Evolutionary conservation across 2,113 vertebrate genomes (phyloP).

Genomic region (Bothrops jararaca): DNA sequence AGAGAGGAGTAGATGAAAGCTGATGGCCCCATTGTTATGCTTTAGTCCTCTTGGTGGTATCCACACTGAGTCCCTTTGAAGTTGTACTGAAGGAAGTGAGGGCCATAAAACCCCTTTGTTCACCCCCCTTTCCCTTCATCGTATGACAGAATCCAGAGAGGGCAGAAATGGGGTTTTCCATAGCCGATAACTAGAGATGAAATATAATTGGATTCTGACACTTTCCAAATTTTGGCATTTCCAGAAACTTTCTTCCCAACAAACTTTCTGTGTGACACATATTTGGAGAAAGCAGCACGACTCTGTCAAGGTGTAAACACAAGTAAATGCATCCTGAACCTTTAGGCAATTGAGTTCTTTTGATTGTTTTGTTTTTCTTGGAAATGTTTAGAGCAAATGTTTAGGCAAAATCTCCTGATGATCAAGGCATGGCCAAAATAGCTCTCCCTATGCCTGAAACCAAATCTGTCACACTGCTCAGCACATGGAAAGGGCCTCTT

Average conservation of each 20-base stretch:
- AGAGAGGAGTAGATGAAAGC: too few species aligned
- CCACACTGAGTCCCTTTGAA: too few species aligned
- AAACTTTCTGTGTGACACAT: background rate
- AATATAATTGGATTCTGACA: too few species aligned
- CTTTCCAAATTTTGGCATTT: slow-evolving; percentile 31
- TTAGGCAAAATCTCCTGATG: background rate
- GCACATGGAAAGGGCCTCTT: background rate
- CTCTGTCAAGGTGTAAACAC: background rate
- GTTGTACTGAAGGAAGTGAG: too few species aligned
- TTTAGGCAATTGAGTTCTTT: background rate
- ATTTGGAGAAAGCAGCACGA: background rate
- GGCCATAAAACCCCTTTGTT: too few species aligned
- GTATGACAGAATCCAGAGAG: too few species aligned
- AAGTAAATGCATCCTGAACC: background rate
- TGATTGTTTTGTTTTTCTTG: background rate
- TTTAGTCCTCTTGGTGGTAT: too few species aligned
- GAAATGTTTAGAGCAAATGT: background rate
- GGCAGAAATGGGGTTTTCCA: too few species aligned
- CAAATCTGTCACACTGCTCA: background rate
- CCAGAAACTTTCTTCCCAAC: background rate
- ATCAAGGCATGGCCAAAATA: background rate
- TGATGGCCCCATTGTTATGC: too few species aligned
- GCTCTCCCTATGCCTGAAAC: background rate
- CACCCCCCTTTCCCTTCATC: too few species aligned
- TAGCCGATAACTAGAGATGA: too few species aligned